Evolutionary conservation across 2,797 vertebrate genomes (phyloP), one percentile per base, ranked within the genome.

Genomic region (Ficedula albicollis): DNA sequence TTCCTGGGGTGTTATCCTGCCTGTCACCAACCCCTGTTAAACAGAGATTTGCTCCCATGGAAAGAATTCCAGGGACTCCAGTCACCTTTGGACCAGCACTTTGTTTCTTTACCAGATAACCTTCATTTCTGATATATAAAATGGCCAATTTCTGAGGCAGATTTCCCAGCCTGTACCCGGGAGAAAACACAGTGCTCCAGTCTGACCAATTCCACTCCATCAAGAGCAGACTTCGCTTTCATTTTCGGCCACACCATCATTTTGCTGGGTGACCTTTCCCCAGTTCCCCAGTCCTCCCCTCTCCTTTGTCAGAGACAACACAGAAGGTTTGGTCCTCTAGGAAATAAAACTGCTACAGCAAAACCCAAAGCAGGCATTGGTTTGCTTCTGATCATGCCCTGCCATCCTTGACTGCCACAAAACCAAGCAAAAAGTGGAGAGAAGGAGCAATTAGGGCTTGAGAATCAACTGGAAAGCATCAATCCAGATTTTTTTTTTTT

Each of bases 31-130:
- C 36, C 64, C 10, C 46, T 22, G 14, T 9, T n/a, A 68, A 90
- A 95, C 41, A 68, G 80, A 74, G 68, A 67, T 60, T 36, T 23
- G 25, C 70, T 74, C 70, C 80, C 70, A 18, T 3, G 34, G 91
- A 91, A 96, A 76, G 67, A 90, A 94, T 60, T 46, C 63, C 85
- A 68, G 26, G 3, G 63, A 38, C 91, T 93, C 67, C 88, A 74
- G 19, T 36, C 80, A 59, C 72, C 84, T 89, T 52, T 86, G 76
- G 46, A 84, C 12, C 15, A 38, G 13, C 29, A 17, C 51, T 95
- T 79, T 63, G 86, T 62, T 80, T 78, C 84, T 75, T 81, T 38
- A 62, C 43, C 54, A 89, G 87, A 93, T 5, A 91, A 72, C 20
- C 39, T 59, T 38, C 41, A 15, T 22, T 41, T 38, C 62, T 27